Conservation (phyloP, 2,797 vertebrate genomes). For the Trachurus trachurus region DNA sequence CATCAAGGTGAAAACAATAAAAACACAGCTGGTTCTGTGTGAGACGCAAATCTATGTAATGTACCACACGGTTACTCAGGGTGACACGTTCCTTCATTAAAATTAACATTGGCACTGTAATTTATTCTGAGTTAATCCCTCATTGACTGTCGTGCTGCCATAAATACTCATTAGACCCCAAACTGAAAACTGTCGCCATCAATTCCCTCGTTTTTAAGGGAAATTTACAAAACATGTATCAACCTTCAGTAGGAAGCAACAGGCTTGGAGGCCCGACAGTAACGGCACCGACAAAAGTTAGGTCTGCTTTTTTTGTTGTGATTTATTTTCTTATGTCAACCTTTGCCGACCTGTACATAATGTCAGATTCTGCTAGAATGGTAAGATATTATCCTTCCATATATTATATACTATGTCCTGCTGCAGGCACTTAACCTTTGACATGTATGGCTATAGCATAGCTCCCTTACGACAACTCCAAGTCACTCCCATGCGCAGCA, state of each 20-base stretch:
- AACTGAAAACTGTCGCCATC: background rate
- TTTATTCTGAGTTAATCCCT: slow-evolving; percentile 15
- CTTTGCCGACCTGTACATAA: background rate
- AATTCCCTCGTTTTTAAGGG: too few species aligned
- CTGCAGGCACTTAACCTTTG: background rate
- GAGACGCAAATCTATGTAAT: slow-evolving; percentile 10
- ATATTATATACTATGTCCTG: background rate
- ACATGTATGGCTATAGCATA: background rate
- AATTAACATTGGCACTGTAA: background rate
- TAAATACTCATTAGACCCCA: background rate
- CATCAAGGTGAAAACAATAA: too few species aligned
- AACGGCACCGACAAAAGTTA: too few species aligned
- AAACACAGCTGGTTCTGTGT: background rate
- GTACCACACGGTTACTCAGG: slow-evolving; percentile 1
- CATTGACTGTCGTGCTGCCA: background rate
- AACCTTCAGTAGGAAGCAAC: too few species aligned
- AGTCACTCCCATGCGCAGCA: background rate
- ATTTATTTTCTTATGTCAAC: background rate
- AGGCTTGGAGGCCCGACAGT: too few species aligned
- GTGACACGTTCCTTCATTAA: background rate
- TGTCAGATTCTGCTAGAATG: background rate
- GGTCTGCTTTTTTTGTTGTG: background rate
- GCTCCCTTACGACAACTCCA: too few species aligned
- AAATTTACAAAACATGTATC: too few species aligned
- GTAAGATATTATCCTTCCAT: too few species aligned